Evolutionary conservation across 2,113 vertebrate genomes (phyloP), one percentile per base, ranked within the genome.

Genomic region (Ancistrus triradiatus): DNA sequence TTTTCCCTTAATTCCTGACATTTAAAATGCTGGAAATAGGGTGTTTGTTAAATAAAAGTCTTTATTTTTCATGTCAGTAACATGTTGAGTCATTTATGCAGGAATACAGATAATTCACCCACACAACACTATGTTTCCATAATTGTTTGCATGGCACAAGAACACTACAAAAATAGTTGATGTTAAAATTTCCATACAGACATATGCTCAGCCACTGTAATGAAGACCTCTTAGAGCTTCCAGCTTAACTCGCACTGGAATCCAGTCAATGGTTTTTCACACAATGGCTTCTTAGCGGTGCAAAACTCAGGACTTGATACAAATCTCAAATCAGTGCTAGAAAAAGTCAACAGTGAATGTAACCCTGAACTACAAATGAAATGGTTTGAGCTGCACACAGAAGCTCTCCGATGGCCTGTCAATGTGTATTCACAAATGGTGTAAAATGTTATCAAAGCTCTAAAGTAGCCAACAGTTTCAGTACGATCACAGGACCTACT

Each of bases 171-270:
- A 52, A 57, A 35, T 43, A 19, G 14, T 53, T 66, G 4, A 47
- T 37, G 28, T 14, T 2, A 52, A 6, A 10, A 25, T 17, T 7
- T 59, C 15, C 13, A 40, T 14, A 52, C 35, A 57, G 3, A 53
- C 37, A 52, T 7, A 25, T 60, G 76, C 76, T 78, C 76, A 73
- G 65, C 76, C 73, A 65, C 44, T 10, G 17, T 19, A 25, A 44
- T 1, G 24, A 52, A 60, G 13, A 35, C 44, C 73, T 74, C 58
- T 43, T 63, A 42, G 21, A 11, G 25, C 48, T 31, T 27, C 7
- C 33, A 52, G 14, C 13, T 15, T 24, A 28, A 5, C 5, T 42
- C 7, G 49, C 21, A 28, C 15, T 49, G 19, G 35, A 18, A 48
- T 27, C 70, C 69, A 58, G 40, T 78, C 76, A 78, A 59, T 35